Evolutionary conservation across 2,888 invertebrate species (phyloP), one percentile per base, ranked within the genome.

Genomic region (Erebia aethiops): DNA sequence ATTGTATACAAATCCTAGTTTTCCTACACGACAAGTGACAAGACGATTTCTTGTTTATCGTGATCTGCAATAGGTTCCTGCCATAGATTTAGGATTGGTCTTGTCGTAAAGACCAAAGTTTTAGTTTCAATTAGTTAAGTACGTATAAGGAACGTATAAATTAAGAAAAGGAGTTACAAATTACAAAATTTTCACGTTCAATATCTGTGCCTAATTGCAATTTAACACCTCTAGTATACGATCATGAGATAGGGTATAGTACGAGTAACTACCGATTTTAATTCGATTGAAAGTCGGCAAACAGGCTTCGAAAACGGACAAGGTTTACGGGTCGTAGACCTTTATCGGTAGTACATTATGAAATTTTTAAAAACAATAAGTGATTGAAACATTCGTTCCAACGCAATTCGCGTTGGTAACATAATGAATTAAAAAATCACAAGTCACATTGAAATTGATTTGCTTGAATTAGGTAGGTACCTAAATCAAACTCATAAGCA

Each of bases 231-330:
- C 54, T 57, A n/a, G n/a, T n/a, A 61, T 65, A 46, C 64, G 16
- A 54, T 52, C 13, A 63, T 26, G 49, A 54, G 3, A 62, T 11
- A 21, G n/a, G 43, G n/a, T 54, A 18, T 9, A n/a, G 13, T 18
- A 16, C 14, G 35, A 35, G 7, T 35, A 35, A 35, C 9, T 54
- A 41, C 21, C 66, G 54, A 66, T 66, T 66, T 65, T 66, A 69
- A 41, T 65, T 66, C 41, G 65, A 56, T 63, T 56, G 66, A 72
- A 63, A 72, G 72, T 72, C 51, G 66, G 63, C 69, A 21, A 54
- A 11, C 63, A 63, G 66, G 63, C 49, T 63, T 8, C 46, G 61
- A 65, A 69, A 56, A 68, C 67, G 56, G 35, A 51, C 66, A 63
- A 69, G 56, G 56, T 61, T 68, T 67, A 26, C 62, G 46, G 69